Conservation (phyloP, 1,140 invertebrate genomes). For the Dermatophagoides farinae region DNA sequence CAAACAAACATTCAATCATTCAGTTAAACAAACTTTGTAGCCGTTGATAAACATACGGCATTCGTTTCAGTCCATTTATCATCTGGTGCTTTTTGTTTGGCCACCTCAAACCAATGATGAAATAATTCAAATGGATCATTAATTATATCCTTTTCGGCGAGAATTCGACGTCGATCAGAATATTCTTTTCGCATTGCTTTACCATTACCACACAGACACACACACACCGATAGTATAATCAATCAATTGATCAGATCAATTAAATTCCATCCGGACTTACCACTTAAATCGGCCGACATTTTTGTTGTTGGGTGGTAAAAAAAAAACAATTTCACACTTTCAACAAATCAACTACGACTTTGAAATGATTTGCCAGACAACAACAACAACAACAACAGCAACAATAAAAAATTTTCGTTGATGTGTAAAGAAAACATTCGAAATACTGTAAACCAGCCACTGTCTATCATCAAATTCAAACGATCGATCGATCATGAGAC, state of each 20-base stretch:
- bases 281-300: slow-evolving; percentile 2
- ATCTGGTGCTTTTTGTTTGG: slow-evolving; percentile 32
- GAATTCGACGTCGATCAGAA: slow-evolving; percentile 42
- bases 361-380: too few relatives aligned
- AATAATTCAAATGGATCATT: slow-evolving; percentile 57
- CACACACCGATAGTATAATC: too few relatives aligned
- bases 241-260: background rate
- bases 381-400: too few relatives aligned
- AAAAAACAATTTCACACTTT: too few relatives aligned
- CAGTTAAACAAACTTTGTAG: slow-evolving; percentile 40
- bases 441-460: too few relatives aligned
- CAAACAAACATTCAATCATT: too few relatives aligned
- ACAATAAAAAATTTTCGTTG: too few relatives aligned
- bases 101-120: slow-evolving; percentile 60
- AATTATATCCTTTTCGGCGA: slow-evolving; percentile 45
- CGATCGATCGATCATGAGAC: too few relatives aligned
- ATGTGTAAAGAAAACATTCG: too few relatives aligned
- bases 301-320: background rate
- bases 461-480: too few relatives aligned
- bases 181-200: slow-evolving; percentile 43
- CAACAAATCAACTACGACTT: too few relatives aligned
- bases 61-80: slow-evolving; percentile 55
- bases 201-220: too few relatives aligned
- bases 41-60: slow-evolving; percentile 67
- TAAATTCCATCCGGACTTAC: background rate